Conservation (phyloP, 2,888 invertebrate genomes). For the Carabus problematicus region DNA sequence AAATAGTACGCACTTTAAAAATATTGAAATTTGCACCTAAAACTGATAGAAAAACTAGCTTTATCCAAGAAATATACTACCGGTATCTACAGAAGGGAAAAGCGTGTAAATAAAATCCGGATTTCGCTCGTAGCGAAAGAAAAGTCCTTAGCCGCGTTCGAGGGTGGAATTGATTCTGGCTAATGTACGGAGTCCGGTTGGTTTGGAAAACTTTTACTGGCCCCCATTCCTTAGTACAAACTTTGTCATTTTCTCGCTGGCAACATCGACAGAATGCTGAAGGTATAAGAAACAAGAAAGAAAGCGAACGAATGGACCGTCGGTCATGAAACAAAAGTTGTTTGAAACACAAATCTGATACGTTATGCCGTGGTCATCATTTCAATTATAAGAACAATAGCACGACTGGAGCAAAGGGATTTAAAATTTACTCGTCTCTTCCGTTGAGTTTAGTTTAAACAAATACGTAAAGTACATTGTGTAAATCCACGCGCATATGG, state of each 20-base stretch:
- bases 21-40: too few species aligned
- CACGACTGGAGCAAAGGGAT: too few species aligned
- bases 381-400: too few species aligned
- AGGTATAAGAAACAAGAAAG: not conserved
- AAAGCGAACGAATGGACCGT: not conserved
- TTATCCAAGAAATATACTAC: not conserved
- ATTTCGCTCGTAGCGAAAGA: slow-evolving; percentile 44
- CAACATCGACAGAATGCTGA: not conserved
- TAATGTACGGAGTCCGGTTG: slow-evolving; percentile 49
- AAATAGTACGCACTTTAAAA: too few species aligned
- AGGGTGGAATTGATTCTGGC: slow-evolving; percentile 50
- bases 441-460: too few species aligned
- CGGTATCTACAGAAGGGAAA: slow-evolving; percentile 40
- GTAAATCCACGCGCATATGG: too few species aligned
- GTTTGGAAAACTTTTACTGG: slow-evolving; percentile 43
- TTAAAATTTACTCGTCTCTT: too few species aligned
- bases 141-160: slow-evolving; percentile 1
- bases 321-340: too few species aligned
- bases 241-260: slow-evolving; percentile 50
- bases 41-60: too few species aligned
- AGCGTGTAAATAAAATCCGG: slow-evolving; percentile 48
- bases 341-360: slow-evolving; percentile 16
- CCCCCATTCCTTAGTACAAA: slow-evolving; percentile 45
- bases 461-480: too few species aligned
- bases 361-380: not conserved